phyloP scores from a whole-genome alignment of 2,113 vertebrate species.

The Microtus oregoni region DNA sequence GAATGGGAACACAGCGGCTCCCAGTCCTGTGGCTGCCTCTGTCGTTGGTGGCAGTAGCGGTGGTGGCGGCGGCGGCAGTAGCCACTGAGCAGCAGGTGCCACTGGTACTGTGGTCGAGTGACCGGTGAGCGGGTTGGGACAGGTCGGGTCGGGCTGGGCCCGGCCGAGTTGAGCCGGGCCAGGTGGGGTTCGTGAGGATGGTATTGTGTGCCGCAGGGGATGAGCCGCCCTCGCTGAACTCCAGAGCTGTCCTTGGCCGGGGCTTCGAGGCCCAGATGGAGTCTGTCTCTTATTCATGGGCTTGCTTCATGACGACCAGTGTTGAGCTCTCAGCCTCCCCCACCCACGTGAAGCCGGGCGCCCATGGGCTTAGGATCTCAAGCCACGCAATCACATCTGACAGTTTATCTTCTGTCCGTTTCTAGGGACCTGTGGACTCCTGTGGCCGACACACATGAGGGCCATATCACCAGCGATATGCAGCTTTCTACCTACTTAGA shows the following conservation, averaged over 20 bases:
- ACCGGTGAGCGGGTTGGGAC: conserved; percentile 84
- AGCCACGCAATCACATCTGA: not conserved
- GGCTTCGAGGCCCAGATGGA: not conserved
- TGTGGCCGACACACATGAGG: conserved; percentile 84
- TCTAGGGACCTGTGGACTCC: conserved; percentile 81
- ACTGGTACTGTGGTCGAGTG: conserved; percentile 90
- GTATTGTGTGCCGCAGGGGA: not conserved
- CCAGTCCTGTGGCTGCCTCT: conserved; percentile 28
- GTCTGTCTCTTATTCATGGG: not conserved
- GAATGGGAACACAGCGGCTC: not conserved
- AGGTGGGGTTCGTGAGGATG: not conserved
- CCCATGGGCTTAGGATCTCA: not conserved
- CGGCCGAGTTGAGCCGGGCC: not conserved
- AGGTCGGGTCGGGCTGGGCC: not conserved
- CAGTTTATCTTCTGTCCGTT: conserved; percentile 1
- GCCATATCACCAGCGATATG: conserved; percentile 88
- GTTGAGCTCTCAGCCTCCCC: too few relatives aligned
- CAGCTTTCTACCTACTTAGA: conserved; percentile 88
- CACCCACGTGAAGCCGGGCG: not conserved
- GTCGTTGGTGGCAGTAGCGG: not conserved
- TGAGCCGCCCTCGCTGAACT: not conserved
- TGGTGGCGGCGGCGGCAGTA: not conserved
- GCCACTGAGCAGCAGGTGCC: conserved; percentile 88
- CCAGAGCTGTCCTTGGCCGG: not conserved
- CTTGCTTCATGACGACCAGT: not conserved